Evolutionary conservation across 2,888 invertebrate species (phyloP), one percentile per base, ranked within the genome.

Genomic region (Habrosyne pyritoides): DNA sequence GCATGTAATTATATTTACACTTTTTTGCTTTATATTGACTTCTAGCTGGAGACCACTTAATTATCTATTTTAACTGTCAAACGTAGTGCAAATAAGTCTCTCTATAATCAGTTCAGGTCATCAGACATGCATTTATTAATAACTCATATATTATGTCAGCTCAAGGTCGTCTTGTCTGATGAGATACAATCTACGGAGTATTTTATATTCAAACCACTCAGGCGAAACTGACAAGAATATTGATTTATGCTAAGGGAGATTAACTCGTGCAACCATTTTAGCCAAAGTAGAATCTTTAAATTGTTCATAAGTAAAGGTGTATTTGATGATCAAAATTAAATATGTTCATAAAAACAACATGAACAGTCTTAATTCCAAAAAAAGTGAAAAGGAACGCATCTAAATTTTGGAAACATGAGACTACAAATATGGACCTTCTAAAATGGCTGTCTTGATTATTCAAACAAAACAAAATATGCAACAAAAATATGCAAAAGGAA

Each of bases 111-210:
- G 18, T 18, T 50, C 28, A 50, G 50, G 18, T 28, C 50, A 50
- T 50, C 28, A 50, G 12, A 18, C 42, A 42, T n/a, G 42, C 28
- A 50, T n/a, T n/a, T n/a, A 47, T 49, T 49, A 26, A 50, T 50
- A 42, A 18, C 42, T 42, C 18, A 42, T 18, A 18, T 24, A 24
- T 24, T 24, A 24, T 42, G 42, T 42, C 42, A 42, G 42, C 42
- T 18, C 14, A 42, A 42, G 42, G 42, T 42, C 42, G 12, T 42
- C 42, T 42, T 18, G 42, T 42, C 42, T 42, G 42, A 42, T 18
- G 18, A 42, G 18, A 42, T 42, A 42, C 18, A 42, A 42, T 42
- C 42, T 42, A 18, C 18, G 8, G 18, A 42, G 7, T 7, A 6
- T 42, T 42, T 18, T 18, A 18, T 18, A 42, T 42, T 42, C 18